Conservation (phyloP, 1,140 invertebrate genomes). For the Physella acuta region DNA sequence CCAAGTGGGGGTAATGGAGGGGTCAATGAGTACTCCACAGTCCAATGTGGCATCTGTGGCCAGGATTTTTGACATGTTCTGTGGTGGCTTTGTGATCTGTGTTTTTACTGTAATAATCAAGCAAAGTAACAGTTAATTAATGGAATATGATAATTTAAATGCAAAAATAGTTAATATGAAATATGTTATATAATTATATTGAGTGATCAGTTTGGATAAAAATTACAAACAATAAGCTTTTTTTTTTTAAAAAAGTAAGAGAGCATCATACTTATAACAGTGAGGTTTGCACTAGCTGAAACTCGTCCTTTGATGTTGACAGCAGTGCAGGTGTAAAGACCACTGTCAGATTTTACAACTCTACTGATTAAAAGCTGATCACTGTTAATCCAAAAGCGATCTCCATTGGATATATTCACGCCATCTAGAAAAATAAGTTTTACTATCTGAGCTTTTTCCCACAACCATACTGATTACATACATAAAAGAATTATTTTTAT, state of each 20-base stretch:
- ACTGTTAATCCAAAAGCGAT: constrained; percentile 77
- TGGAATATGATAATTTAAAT: neutral
- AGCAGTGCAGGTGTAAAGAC: constrained; percentile 84
- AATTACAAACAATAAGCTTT: neutral
- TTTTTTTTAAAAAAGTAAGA: neutral
- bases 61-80: constrained; percentile 82
- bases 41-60: constrained; percentile 87
- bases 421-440: constrained; percentile 7
- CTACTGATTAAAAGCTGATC: constrained; percentile 85
- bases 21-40: constrained; percentile 91
- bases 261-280: constrained; percentile 75
- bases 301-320: constrained; percentile 85
- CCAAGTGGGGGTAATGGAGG: constrained; percentile 83
- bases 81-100: constrained; percentile 87
- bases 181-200: neutral
- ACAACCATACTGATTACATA: neutral
- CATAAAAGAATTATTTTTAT: neutral
- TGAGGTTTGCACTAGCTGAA: constrained; percentile 77
- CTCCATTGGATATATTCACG: constrained; percentile 62
- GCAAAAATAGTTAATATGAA: neutral
- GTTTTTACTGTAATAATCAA: constrained; percentile 74
- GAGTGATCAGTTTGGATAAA: neutral
- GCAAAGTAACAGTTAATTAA: neutral
- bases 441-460: neutral
- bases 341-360: constrained; percentile 73